Base-by-base conservation (phyloP, 1,140 invertebrate species). In the Microplitis mediator region DNA sequence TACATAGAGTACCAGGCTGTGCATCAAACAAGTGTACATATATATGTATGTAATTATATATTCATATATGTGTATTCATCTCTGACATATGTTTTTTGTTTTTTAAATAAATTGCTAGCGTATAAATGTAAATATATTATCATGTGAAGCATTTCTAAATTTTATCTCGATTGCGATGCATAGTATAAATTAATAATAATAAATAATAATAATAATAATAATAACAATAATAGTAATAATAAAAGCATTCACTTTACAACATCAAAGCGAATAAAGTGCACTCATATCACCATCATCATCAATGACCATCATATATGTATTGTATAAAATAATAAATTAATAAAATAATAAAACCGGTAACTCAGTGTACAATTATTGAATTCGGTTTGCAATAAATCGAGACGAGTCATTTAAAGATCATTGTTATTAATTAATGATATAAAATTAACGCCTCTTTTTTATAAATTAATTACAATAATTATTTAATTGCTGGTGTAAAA, bases 211-310 rank as follows among this genome's bases (percentile, higher is more conserved):
- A 39, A 9, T 39, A 39, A 39, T 9, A 45, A 45, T 39, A 39
- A 13, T 13, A 54, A 14, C 23, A 60, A 32, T 60, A 60, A 60
- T n/a, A 63, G 14, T n/a, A 45, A 70, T 51, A 35, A 65, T 8
- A 70, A 71, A 51, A 56, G 61, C 69, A 71, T 71, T 71, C 69
- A 64, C 34, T 36, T 64, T 35, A 71, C 69, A 71, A 71, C 69
- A 71, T 62, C 69, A 65, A 71, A 65, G 69, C 69, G 69, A 39
- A 16, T 45, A 50, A 50, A 39, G 69, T 71, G 69, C 69, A 71
- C 32, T 63, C 69, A 63, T 63, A 69, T 45, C 56, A 69, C 23
- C 54, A 69, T 69, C 16, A 69, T 61, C 35, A 69, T 61, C 31
- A 61, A 45, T 45, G 52, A 56, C 16, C n/a, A 56, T 56, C 52